Conservation (phyloP, 2,888 invertebrate genomes). For the Platycheirus albimanus region DNA sequence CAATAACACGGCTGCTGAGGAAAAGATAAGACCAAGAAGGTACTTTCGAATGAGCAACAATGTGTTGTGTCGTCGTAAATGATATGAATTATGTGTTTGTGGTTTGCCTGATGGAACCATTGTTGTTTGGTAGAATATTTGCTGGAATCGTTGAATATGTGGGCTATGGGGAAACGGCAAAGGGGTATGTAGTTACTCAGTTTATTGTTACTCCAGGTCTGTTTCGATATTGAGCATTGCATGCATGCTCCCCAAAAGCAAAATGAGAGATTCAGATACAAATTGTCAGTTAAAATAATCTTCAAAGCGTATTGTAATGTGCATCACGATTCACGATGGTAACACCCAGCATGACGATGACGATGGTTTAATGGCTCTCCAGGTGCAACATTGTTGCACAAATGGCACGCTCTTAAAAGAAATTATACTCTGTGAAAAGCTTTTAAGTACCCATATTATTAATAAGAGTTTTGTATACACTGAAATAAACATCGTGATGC, state of each 20-base stretch:
- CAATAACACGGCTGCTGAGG: slow-evolving; percentile 17
- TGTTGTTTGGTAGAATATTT: slow-evolving; percentile 17
- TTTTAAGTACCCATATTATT: slow-evolving; percentile 7
- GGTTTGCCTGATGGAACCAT: slow-evolving; percentile 57
- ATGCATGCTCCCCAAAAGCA: slow-evolving; percentile 56
- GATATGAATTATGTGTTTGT: slow-evolving; percentile 72
- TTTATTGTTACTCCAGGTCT: slow-evolving; percentile 26
- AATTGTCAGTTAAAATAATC: slow-evolving; percentile 60
- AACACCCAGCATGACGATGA: slow-evolving; percentile 30
- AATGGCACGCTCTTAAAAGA: slow-evolving; percentile 1
- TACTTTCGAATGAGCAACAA: slow-evolving; percentile 61
- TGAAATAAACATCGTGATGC: neutral
- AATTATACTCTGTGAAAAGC: slow-evolving; percentile 9
- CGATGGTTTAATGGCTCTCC: slow-evolving; percentile 27
- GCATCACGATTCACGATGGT: slow-evolving; percentile 60
- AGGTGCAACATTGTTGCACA: slow-evolving; percentile 56
- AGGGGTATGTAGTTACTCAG: slow-evolving; percentile 6
- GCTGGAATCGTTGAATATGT: neutral
- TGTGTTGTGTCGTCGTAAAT: slow-evolving; percentile 69
- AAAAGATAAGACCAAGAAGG: slow-evolving; percentile 32
- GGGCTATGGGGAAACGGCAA: neutral
- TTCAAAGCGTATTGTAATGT: slow-evolving; percentile 62
- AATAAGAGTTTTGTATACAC: slow-evolving; percentile 14
- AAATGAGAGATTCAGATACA: slow-evolving; percentile 29
- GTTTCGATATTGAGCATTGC: slow-evolving; percentile 41